A percentile compares a stretch with the other conserved stretches of the same genome.
phyloP scores from a whole-genome alignment of 1,140 invertebrate species.

The Homarus americanus region DNA sequence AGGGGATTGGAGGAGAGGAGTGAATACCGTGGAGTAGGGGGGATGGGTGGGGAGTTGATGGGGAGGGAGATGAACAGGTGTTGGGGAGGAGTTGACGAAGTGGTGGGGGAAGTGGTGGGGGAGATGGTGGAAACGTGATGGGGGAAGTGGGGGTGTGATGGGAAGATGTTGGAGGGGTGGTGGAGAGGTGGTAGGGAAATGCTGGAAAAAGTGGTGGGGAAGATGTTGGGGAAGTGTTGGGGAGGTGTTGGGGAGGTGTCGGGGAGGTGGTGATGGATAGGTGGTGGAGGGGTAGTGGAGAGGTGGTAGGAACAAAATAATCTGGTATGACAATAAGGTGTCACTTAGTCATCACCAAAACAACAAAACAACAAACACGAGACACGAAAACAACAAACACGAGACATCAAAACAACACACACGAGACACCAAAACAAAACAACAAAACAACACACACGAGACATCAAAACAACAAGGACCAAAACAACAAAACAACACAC shows the following conservation, averaged over 20 bases:
- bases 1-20: conserved; percentile 48
- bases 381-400: neutral
- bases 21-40: neutral
- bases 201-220: neutral
- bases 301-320: neutral
- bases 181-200: no score
- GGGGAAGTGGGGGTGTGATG: neutral
- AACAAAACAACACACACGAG: neutral
- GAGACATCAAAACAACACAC: neutral
- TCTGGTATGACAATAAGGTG: no score
- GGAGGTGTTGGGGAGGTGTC: no score
- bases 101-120: neutral
- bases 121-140: neutral
- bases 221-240: neutral
- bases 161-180: neutral
- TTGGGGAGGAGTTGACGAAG: neutral
- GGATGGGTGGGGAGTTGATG: neutral
- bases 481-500: no score
- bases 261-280: neutral
- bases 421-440: neutral
- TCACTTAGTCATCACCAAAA: no score
- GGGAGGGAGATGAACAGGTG: neutral
- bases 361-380: neutral
- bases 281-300: neutral
- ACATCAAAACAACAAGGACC: no score